These are phyloP conservation scores for Polylopha cassiicola DNA, from an alignment of 2,888 invertebrate genomes.

Conservation along the genomic window DNA sequence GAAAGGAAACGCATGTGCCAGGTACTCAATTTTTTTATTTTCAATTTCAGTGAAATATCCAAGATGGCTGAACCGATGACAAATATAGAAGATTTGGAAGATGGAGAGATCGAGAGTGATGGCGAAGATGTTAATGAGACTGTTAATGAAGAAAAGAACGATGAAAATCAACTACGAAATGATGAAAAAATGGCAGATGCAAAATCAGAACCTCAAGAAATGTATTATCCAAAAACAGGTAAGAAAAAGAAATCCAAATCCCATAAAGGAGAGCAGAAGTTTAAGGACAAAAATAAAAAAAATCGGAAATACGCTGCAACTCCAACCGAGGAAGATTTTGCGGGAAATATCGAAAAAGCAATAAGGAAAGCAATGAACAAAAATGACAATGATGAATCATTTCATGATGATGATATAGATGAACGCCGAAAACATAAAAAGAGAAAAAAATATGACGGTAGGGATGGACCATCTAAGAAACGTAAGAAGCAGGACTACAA, in stretches of 20 bases:
- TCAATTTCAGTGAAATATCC: conserved; percentile 58
- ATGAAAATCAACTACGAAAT: conserved; percentile 33
- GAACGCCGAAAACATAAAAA: conserved; percentile 74
- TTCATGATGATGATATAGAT: conserved; percentile 66
- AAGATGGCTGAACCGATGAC: conserved; percentile 53
- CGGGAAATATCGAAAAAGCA: conserved; percentile 86
- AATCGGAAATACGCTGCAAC: conserved; percentile 63
- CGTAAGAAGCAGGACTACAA: conserved; percentile 73
- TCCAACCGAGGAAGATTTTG: conserved; percentile 83
- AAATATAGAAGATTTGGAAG: conserved; percentile 83
- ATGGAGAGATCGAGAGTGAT: conserved; percentile 89
- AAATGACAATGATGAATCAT: conserved; percentile 70
- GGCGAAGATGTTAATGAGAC: conserved; percentile 58
- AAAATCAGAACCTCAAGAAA: conserved; percentile 48
- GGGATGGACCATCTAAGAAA: conserved; percentile 77
- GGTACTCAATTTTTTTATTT: conserved; percentile 26
- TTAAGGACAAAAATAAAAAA: conserved; percentile 72
- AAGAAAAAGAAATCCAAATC: conserved; percentile 72
- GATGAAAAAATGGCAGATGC: conserved; percentile 35
- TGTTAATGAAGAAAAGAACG: conserved; percentile 39
- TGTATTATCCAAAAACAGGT: conserved; percentile 64
- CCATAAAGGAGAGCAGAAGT: conserved; percentile 67
- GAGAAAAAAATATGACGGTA: conserved; percentile 77
- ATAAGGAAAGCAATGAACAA: conserved; percentile 86
- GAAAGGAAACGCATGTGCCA: too few species aligned